Evolutionary conservation across 2,888 invertebrate genomes (phyloP), one percentile per base, ranked within the genome.

Genomic region (Ellobium chinense): DNA sequence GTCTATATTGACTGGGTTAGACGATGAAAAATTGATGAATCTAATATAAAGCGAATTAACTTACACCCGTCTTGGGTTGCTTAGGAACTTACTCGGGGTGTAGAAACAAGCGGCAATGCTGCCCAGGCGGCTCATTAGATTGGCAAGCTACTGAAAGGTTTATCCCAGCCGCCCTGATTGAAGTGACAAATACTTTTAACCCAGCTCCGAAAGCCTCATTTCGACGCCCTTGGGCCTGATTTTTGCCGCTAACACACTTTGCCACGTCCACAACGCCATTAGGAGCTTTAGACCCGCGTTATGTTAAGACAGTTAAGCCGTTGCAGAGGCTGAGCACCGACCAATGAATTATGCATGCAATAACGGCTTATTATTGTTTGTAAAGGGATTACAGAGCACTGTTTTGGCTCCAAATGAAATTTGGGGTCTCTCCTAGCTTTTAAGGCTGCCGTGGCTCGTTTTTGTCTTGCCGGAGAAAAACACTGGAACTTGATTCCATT

Each of bases 11-110:
- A 46, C 70, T 39, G 70, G 36, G 56, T 37, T 12, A 75, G 80
- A 78, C 82, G 82, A 85, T 85, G 84, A 84, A 84, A 85, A 75
- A 83, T 84, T 83, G 81, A 85, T 84, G 84, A 85, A 85, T 85
- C 82, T 84, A 85, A 85, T 84, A 85, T 81, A 84, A 79, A 81
- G 79, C 79, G 84, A 85, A 85, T 85, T 72, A 85, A 84, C 82
- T 84, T 83, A 83, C 21, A n/a, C 70, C 18, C 54, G 39, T 65
- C 72, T 72, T 65, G 72, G 21, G 34, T 46, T 70, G 31, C 31
- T 72, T 72, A 73, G 46, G 36, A 76, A 66, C 66, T 66, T 76
- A 75, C 24, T 37, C 60, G 27, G 54, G 54, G 63, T 63, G 65
- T 46, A 34, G 56, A 56, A 66, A 56, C 60, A 58, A 58, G 56